Evolutionary conservation across 1,140 invertebrate genomes (phyloP).

Genomic region (Drosophila bipectinata): DNA sequence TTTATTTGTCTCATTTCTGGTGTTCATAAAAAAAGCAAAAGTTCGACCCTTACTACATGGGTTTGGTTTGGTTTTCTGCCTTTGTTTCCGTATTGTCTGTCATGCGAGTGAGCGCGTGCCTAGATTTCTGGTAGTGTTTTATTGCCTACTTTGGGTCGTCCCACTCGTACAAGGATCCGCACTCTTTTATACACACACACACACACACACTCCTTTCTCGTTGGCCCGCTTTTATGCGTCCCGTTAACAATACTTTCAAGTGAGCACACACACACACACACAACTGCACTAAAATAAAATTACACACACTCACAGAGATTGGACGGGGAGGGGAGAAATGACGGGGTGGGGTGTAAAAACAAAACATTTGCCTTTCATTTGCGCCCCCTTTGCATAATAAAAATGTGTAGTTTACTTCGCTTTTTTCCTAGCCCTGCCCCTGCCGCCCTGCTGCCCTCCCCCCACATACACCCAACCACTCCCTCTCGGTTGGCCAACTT

Average conservation of each 20-base stretch:
- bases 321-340: background rate
- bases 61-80: conserved; percentile 42
- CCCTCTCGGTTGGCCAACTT: conserved; percentile 55
- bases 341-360: conserved; percentile 56
- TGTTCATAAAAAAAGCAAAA: conserved; percentile 69
- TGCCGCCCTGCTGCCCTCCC: background rate
- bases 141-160: conserved; percentile 72
- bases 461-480: conserved; percentile 25
- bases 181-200: background rate
- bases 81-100: conserved; percentile 51
- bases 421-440: conserved; percentile 26
- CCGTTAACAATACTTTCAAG: conserved; percentile 79
- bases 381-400: conserved; percentile 81
- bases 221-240: conserved; percentile 59
- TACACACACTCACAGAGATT: conserved; percentile 17
- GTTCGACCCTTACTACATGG: conserved; percentile 17
- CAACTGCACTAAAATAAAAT: conserved; percentile 48
- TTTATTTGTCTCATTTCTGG: conserved; percentile 74
- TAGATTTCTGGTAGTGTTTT: conserved; percentile 78
- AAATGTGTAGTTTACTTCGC: conserved; percentile 77
- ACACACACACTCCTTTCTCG: conserved; percentile 8
- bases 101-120: conserved; percentile 63
- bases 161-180: conserved; percentile 25
- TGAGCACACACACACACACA: conserved; percentile 54
- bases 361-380: conserved; percentile 82